phyloP scores from a whole-genome alignment of 2,888 invertebrate species.

The Ectemnius cavifrons region DNA sequence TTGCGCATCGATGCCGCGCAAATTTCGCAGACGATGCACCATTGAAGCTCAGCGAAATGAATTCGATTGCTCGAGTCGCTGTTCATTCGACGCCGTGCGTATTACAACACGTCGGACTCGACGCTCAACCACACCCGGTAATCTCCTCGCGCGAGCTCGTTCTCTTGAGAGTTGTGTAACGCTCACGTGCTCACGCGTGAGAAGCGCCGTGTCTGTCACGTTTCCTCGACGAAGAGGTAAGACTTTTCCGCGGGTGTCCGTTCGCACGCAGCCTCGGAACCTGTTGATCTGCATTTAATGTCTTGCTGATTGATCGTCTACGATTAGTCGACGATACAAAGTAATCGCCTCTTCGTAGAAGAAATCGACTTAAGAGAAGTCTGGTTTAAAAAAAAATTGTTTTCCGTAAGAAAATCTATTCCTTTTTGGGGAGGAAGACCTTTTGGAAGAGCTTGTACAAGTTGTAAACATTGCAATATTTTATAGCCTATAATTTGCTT shows the following conservation, averaged over 20 bases:
- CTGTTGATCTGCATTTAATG: constrained; percentile 10
- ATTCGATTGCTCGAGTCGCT: constrained; percentile 15
- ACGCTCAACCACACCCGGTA: constrained; percentile 11
- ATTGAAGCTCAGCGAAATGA: constrained; percentile 22
- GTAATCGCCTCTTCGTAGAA: no score
- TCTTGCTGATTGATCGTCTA: background rate
- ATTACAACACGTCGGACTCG: constrained; percentile 3
- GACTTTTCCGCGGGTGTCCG: background rate
- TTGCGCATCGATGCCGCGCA: no score
- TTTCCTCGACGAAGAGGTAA: constrained; percentile 6
- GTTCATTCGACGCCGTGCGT: constrained; percentile 21
- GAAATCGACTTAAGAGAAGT: no score
- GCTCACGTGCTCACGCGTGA: constrained; percentile 34
- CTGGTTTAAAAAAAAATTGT: no score
- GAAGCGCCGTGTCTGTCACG: constrained; percentile 3
- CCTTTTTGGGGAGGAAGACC: no score
- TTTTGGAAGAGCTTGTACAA: no score
- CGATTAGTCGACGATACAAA: no score
- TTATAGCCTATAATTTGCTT: no score
- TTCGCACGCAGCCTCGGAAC: background rate
- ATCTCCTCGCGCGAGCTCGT: background rate
- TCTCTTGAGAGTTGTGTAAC: constrained; percentile 37
- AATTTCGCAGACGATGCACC: no score
- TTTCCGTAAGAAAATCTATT: no score
- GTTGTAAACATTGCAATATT: no score